Evolutionary conservation across 2,888 invertebrate species (phyloP).

Genomic region (Thera britannica): DNA sequence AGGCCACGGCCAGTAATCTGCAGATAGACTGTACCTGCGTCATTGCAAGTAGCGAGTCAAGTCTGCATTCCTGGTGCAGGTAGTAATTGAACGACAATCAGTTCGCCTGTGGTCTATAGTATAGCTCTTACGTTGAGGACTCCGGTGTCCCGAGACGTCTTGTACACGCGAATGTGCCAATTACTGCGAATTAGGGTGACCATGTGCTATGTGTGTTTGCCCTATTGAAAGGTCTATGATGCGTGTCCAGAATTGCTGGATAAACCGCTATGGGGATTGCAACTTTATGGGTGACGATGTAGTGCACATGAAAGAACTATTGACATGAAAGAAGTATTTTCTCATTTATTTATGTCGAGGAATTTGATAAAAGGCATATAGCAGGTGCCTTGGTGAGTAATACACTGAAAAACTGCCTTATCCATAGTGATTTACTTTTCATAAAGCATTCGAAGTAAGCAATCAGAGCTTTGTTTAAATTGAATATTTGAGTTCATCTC

Average conservation of each 20-base stretch:
- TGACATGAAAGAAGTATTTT: too few relatives aligned
- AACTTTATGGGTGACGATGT: too few relatives aligned
- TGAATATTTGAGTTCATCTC: neutral
- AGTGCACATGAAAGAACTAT: too few relatives aligned
- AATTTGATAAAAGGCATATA: neutral
- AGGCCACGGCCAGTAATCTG: conserved; percentile 17
- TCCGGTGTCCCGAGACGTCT: conserved; percentile 36
- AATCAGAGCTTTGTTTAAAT: conserved; percentile 3
- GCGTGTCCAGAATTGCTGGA: conserved; percentile 1
- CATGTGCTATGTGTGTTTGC: conserved; percentile 11
- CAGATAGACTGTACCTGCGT: conserved; percentile 13
- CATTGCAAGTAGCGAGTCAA: conserved; percentile 26
- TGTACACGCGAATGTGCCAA: conserved; percentile 22
- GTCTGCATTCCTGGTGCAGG: conserved; percentile 32
- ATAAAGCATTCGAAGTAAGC: neutral
- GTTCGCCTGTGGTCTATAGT: conserved; percentile 34
- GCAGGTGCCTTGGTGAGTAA: neutral
- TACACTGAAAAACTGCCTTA: neutral
- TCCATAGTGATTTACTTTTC: neutral
- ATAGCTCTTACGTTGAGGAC: conserved; percentile 34
- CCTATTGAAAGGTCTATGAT: conserved; percentile 3
- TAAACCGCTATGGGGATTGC: too few relatives aligned
- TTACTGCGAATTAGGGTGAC: conserved; percentile 19
- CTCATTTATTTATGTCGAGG: neutral
- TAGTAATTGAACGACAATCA: conserved; percentile 40